phyloP scores from a whole-genome alignment of 2,797 vertebrate species.

The Sciaenops ocellatus region DNA sequence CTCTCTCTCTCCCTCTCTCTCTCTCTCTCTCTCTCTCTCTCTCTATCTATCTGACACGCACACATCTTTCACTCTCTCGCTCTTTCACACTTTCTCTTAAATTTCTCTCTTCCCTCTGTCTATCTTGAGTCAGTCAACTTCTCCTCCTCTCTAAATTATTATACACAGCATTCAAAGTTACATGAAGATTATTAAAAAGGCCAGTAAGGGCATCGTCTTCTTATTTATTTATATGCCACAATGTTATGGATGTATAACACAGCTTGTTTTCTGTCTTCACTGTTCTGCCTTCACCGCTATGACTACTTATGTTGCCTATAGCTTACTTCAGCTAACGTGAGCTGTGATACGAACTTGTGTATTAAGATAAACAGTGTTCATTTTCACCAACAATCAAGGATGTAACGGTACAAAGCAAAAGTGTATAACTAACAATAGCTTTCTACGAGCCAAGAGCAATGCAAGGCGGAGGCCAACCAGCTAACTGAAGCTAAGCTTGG shows the following conservation, averaged over 20 bases:
- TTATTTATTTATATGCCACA: background rate
- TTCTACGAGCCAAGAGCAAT: no score
- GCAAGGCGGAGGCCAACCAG: no score
- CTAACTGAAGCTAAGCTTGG: no score
- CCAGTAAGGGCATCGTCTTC: background rate
- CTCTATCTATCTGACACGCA: background rate
- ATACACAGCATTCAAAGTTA: constrained; percentile 22
- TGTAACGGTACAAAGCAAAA: no score
- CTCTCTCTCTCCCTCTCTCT: constrained; percentile 37
- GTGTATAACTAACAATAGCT: no score
- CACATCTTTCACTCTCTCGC: no score
- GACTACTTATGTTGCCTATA: no score
- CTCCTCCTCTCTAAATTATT: background rate
- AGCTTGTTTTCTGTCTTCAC: background rate
- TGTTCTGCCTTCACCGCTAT: no score
- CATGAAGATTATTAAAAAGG: background rate
- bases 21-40: background rate
- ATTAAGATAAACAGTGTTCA: no score
- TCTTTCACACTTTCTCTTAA: background rate
- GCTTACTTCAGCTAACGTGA: no score
- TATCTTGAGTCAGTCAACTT: background rate
- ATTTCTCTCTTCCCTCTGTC: constrained; percentile 4
- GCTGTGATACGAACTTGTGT: no score
- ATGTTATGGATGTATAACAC: background rate
- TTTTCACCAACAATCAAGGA: no score